Evolutionary conservation across 1,140 invertebrate species (phyloP), one percentile per base, ranked within the genome.

Genomic region (Leptoteleia sp.): DNA sequence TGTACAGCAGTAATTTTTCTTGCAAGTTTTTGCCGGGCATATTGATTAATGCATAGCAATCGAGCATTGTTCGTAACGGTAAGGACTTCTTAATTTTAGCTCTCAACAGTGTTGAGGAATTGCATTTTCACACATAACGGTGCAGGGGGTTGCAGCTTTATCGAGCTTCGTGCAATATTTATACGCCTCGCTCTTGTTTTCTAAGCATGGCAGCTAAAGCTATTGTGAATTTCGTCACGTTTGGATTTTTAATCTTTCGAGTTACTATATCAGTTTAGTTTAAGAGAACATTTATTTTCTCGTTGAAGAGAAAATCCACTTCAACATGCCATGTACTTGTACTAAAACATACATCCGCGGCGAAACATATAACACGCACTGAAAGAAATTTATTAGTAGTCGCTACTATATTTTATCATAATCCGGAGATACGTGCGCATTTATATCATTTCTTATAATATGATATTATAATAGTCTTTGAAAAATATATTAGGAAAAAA

Each of bases 181-280:
- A 79, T 79, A 55, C 50, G 43, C 50, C 55, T 71, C 43, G 35
- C 43, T 70, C 70, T 70, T 65, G 62, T 64, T 72, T 72, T 38
- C 40, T 42, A 8, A 29, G 33, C 45, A 16, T 43, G 16, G 25
- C 29, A 68, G 27, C 25, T n/a, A 65, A 50, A 64, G 45, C 54
- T 68, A 79, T 79, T 70, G 48, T 35, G 64, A 79, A 79, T 79
- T 79, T 79, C 77, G 57, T 79, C 77, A 79, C 77, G 70, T 75
- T 40, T 68, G 42, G 71, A 68, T 79, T 75, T 79, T 79, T 79
- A 79, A 79, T 79, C 76, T 79, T 59, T 48, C 43, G 47, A 76
- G 64, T 76, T 70, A 68, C 47, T 70, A 54, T 70, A 76, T 76
- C 73, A 68, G 40, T 59, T 54, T 45, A 33, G 47, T 68, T 68